A percentile compares a stretch with the other conserved stretches of the same genome.
Conservation (phyloP, 2,797 vertebrate species). For the Bradypus variegatus region DNA sequence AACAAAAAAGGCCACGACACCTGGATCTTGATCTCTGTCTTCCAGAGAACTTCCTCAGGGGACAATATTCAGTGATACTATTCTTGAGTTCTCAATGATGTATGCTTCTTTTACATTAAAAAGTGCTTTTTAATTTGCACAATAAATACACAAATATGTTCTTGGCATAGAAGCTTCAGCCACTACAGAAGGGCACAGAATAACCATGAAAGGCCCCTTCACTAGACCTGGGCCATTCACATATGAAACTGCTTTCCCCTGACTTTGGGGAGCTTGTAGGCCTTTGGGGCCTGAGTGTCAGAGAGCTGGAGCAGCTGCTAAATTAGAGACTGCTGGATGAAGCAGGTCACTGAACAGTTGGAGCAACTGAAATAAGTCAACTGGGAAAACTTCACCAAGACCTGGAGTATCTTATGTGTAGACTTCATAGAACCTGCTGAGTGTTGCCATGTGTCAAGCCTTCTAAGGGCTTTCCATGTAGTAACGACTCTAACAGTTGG, state of each 20-base stretch:
- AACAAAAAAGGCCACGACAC: neutral
- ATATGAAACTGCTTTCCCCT: neutral
- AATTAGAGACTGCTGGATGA: neutral
- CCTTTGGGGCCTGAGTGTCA: neutral
- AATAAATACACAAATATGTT: neutral
- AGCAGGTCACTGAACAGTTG: neutral
- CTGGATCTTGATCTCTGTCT: neutral
- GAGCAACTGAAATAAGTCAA: neutral
- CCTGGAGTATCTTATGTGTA: neutral
- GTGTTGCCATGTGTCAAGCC: neutral
- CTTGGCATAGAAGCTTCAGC: neutral
- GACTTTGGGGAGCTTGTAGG: neutral
- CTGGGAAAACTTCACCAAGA: neutral
- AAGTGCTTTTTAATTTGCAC: neutral
- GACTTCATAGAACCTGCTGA: neutral
- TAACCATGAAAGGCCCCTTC: neutral
- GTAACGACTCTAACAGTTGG: neutral
- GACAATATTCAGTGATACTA: neutral
- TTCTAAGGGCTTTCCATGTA: neutral
- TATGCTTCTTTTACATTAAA: neutral
- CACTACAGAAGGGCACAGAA: neutral
- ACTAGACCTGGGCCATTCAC: neutral
- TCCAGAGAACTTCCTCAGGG: neutral
- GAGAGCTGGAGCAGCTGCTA: neutral
- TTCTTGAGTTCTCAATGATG: neutral